A percentile compares a stretch with the other conserved stretches of the same genome.
phyloP scores from a whole-genome alignment of 2,113 vertebrate species.

The Poeciliopsis prolifica region DNA sequence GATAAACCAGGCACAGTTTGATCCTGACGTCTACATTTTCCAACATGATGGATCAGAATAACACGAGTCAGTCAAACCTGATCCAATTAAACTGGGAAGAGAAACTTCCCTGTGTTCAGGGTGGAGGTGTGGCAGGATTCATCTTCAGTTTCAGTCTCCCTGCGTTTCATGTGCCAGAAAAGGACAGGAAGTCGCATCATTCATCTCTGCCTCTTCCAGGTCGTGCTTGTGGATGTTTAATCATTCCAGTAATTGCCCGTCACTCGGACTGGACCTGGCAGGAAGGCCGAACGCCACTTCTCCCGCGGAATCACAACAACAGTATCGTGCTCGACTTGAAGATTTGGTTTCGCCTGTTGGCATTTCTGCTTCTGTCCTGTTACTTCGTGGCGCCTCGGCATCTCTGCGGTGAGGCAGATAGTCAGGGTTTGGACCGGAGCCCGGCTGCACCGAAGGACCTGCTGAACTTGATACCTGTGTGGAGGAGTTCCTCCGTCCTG shows the following conservation, averaged over 20 bases:
- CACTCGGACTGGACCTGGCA: conserved; percentile 29
- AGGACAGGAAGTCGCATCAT: conserved; percentile 15
- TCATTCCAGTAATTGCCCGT: conserved; percentile 41
- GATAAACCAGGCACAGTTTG: neutral
- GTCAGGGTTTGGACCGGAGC: conserved; percentile 86
- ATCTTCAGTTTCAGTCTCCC: conserved; percentile 28
- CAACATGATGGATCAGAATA: neutral
- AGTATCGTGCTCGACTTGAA: conserved; percentile 77
- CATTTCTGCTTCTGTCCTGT: conserved; percentile 86
- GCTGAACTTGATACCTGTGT: conserved; percentile 87
- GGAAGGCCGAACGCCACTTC: conserved; percentile 35
- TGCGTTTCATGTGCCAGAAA: conserved; percentile 32
- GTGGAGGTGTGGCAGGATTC: conserved; percentile 60
- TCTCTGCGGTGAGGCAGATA: conserved; percentile 87
- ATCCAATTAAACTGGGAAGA: neutral
- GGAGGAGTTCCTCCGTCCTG: conserved; percentile 82
- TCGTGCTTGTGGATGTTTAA: conserved; percentile 39
- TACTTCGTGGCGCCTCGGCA: conserved; percentile 90
- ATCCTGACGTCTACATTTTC: neutral
- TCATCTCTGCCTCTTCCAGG: neutral
- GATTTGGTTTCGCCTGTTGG: conserved; percentile 92
- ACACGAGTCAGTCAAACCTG: too few species aligned
- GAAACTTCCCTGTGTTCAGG: conserved; percentile 18
- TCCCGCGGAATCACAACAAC: conserved; percentile 57
- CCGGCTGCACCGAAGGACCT: conserved; percentile 83